phyloP scores from a whole-genome alignment of 2,113 vertebrate genomes.

The Saccopteryx bilineata region DNA sequence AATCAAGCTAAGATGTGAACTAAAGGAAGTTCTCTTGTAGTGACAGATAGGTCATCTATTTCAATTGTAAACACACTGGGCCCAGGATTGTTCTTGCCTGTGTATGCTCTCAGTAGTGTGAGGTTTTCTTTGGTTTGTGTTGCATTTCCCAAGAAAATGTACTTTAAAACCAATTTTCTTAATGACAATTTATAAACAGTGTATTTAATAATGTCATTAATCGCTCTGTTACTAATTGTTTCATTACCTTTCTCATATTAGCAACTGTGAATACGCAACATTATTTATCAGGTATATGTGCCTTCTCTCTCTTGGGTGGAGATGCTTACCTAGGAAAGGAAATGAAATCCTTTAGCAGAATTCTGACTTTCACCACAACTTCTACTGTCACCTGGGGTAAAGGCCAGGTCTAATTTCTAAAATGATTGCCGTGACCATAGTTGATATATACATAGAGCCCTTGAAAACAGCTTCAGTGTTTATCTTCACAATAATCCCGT shows the following conservation, averaged over 20 bases:
- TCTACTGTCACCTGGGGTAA: not conserved
- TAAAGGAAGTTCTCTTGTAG: not conserved
- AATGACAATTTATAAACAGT: not conserved
- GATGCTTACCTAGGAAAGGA: not conserved
- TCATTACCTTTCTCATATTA: constrained; percentile 43
- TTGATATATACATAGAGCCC: not conserved
- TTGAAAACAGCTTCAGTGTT: constrained; percentile 64
- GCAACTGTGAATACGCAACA: not conserved
- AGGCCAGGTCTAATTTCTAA: constrained; percentile 48
- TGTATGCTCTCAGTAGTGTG: not conserved
- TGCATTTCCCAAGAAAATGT: not conserved
- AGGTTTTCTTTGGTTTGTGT: not conserved
- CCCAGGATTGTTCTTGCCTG: not conserved
- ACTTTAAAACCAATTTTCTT: constrained; percentile 68
- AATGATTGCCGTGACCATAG: not conserved
- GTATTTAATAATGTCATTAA: constrained; percentile 43
- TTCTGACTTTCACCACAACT: not conserved
- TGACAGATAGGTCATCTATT: not conserved
- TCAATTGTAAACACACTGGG: not conserved
- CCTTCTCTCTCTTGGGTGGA: not conserved
- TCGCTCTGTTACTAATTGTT: not conserved
- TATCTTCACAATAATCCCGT: constrained; percentile 70
- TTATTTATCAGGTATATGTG: constrained; percentile 53
- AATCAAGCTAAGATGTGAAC: not conserved
- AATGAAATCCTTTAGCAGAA: fast-evolving